Evolutionary conservation across 2,797 vertebrate species (phyloP), one percentile per base, ranked within the genome.

Genomic region (Malurus splendens): DNA sequence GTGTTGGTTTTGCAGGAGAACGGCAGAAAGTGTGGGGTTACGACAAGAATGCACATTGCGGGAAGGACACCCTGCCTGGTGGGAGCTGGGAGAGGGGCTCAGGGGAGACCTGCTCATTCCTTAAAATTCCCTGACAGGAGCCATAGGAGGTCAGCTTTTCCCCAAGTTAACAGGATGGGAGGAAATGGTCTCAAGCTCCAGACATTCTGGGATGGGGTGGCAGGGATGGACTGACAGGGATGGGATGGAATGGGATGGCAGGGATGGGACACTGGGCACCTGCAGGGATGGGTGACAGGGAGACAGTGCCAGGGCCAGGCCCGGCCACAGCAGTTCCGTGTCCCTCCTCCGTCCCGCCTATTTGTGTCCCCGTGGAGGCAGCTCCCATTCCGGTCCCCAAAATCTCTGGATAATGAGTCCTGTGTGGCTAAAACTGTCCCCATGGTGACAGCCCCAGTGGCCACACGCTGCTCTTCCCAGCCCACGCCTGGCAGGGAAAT

Each of bases 321-420:
- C 2, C 9, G 33, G 44, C 64, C 17, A 20, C 23, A 5, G 54
- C 4, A 2, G 9, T 19, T 18, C 62, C 13, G 0, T 9, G 33
- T 16, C 56, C 1, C 33, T 83, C 19, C 47, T 9, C 41, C 6
- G 42, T 20, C 42, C 4, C 51, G 6, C 47, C 86, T 93, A 68
- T 96, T 94, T 91, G 66, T 54, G 90, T 70, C 67, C 84, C 39
- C 2, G 7, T 15, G 85, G 64, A 67, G 94, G 85, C 54, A 52
- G 7, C 84, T 87, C 39, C 86, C 9, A 2, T 84, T 75, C 92
- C 30, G 32, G 28, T 48, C 71, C 2, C 48, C 36, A 36, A 36
- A 36, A 36, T 36, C 36, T 36, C 36, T 20, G 82, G n/a, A 6
- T 54, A 44, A 83, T 39, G 36, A 44, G 16, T 15, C 87, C n/a